Base-by-base conservation (phyloP, 2,113 vertebrate species). In the Crocuta crocuta region DNA sequence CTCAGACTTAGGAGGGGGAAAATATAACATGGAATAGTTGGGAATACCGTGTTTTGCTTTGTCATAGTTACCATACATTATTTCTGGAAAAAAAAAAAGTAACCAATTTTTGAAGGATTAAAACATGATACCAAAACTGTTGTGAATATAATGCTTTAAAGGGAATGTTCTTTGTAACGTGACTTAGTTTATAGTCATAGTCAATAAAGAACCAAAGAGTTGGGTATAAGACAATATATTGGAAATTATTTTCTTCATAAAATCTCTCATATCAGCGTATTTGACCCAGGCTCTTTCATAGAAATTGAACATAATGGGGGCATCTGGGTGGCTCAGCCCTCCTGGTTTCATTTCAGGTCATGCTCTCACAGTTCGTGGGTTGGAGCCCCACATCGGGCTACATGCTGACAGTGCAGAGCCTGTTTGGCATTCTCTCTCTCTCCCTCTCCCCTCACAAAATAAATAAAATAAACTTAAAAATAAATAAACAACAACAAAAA, bases 131-230 rank as follows among this genome's bases (percentile, higher is more conserved):
- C 21, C 7, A 90, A 71, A 94, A 78, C 33, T 80, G 74, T 78
- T 94, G 21, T 94, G 17, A 92, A 80, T 73, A 91, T 73, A 74
- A 65, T 15, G 71, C 81, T 94, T 82, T 35, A 97, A 96, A 66
- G 53, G 1, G 21, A 92, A 90, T 85, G 33, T 81, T 74, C 43
- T 39, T 73, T 16, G 12, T 31, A 89, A 39, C 16, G 55, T 91
- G 39, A 94, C 33, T 79, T 93, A 74, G 78, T 55, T 90, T 61
- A 73, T 78, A 89, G 15, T 65, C 81, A 89, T 1, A 83, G 55
- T 82, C n/a, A 92, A 92, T 15, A 86, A 95, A 53, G 24, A 95
- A 65, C 63, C 21, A 68, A 71, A 80, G 19, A 92, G 2, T 31
- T 94, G 10, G n/a, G 45, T 80, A 87, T 8, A 43, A 39, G 39